These are phyloP conservation scores for Tineola bisselliella DNA, from an alignment of 2,888 invertebrate genomes.

Conservation along the genomic window DNA sequence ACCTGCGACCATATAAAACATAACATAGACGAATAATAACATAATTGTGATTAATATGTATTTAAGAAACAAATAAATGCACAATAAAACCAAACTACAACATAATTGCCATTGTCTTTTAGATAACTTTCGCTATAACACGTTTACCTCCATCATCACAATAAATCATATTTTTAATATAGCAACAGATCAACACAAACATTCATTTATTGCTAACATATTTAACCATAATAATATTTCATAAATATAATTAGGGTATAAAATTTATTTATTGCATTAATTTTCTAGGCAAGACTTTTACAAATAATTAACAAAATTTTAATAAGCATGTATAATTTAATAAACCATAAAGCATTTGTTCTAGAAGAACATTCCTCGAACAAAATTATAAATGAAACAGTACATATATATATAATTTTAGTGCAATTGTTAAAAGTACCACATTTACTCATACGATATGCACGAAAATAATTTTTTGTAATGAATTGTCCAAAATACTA, in stretches of 20 bases:
- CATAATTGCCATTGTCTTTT: slow-evolving; percentile 61
- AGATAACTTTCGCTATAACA: slow-evolving; percentile 18
- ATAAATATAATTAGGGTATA: slow-evolving; percentile 3
- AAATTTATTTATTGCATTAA: slow-evolving; percentile 1
- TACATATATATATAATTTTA: not conserved
- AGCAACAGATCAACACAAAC: slow-evolving; percentile 62
- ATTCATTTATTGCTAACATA: slow-evolving; percentile 19
- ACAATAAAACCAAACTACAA: slow-evolving; percentile 63
- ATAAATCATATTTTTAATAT: slow-evolving; percentile 22
- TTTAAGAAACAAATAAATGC: slow-evolving; percentile 46
- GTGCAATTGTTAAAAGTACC: not conserved
- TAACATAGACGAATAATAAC: not conserved
- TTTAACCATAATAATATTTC: not conserved
- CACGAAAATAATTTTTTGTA: not conserved
- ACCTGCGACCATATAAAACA: slow-evolving; percentile 23
- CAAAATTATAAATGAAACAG: not conserved
- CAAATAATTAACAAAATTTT: slow-evolving; percentile 2
- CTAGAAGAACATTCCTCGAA: not conserved
- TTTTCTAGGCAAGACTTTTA: not conserved
- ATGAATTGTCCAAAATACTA: not conserved
- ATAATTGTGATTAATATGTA: not conserved
- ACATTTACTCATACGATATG: not conserved
- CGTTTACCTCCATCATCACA: not conserved
- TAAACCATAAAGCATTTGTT: not conserved
- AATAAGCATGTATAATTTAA: not conserved